Evolutionary conservation across 2,888 invertebrate genomes (phyloP).

Genomic region (Pycnomerus fuliginosus): DNA sequence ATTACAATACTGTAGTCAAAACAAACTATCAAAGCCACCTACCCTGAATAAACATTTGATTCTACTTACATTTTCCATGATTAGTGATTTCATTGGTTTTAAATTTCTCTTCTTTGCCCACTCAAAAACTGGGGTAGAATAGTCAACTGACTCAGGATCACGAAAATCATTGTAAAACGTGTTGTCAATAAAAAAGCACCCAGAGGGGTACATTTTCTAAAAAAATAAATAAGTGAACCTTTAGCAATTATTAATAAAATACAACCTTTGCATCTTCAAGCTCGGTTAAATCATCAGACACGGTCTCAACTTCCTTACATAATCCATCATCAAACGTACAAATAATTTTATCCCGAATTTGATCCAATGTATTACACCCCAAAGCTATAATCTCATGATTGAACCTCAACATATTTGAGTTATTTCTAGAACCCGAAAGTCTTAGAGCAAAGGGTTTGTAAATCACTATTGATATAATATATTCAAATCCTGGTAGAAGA

Average conservation of each 20-base stretch:
- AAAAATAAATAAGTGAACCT: conserved; percentile 20
- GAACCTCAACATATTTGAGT: conserved; percentile 48
- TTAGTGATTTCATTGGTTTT: conserved; percentile 55
- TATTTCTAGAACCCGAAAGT: conserved; percentile 24
- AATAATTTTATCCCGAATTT: conserved; percentile 70
- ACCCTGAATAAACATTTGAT: too few species aligned
- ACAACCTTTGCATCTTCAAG: conserved; percentile 33
- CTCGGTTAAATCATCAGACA: conserved; percentile 28
- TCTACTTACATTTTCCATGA: conserved; percentile 57
- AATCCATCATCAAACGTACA: conserved; percentile 71
- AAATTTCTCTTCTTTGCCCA: conserved; percentile 59
- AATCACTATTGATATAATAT: conserved; percentile 33
- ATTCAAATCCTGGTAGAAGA: conserved; percentile 33
- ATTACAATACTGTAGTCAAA: too few species aligned
- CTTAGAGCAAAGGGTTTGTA: conserved; percentile 34
- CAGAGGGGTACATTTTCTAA: conserved; percentile 67
- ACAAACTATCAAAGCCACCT: too few species aligned
- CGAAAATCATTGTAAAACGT: conserved; percentile 78
- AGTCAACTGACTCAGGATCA: conserved; percentile 60
- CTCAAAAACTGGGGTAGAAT: conserved; percentile 63
- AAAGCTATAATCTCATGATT: conserved; percentile 62
- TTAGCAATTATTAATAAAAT: conserved; percentile 2
- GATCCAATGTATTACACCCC: conserved; percentile 68
- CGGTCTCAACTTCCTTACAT: conserved; percentile 60
- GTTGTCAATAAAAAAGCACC: conserved; percentile 75